A percentile compares a stretch with the other conserved stretches of the same genome.
Evolutionary conservation across 2,888 invertebrate species (phyloP).

Genomic region (Phyllotreta cruciferae): DNA sequence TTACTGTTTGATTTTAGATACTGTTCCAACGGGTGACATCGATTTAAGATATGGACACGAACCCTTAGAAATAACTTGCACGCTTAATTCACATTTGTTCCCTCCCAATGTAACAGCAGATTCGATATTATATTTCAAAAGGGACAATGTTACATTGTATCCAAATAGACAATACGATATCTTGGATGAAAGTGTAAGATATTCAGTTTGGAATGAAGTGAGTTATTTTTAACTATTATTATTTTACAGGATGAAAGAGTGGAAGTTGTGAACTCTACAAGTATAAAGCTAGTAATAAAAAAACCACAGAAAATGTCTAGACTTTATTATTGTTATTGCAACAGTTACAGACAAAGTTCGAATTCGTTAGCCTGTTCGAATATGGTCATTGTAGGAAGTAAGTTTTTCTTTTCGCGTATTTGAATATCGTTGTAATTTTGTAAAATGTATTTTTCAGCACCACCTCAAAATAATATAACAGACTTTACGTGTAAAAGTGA

Average conservation of each 20-base stretch:
- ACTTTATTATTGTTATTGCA: background rate
- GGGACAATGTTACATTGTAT: slow-evolving; percentile 52
- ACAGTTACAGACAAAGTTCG: too few relatives aligned
- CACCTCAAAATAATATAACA: slow-evolving; percentile 69
- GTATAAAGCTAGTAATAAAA: slow-evolving; percentile 66
- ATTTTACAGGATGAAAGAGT: slow-evolving; percentile 60
- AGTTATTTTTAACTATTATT: background rate
- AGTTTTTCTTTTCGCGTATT: slow-evolving; percentile 1
- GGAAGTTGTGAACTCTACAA: slow-evolving; percentile 68
- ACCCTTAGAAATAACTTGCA: slow-evolving; percentile 70
- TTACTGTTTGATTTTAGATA: slow-evolving; percentile 49
- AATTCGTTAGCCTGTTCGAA: slow-evolving; percentile 11
- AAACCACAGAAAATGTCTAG: slow-evolving; percentile 62
- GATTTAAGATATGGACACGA: slow-evolving; percentile 65
- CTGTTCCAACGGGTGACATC: slow-evolving; percentile 56
- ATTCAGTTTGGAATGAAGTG: background rate
- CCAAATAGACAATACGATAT: slow-evolving; percentile 50
- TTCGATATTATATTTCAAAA: slow-evolving; percentile 60
- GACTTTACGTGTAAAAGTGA: slow-evolving; percentile 77
- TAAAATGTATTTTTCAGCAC: slow-evolving; percentile 57
- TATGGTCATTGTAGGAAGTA: slow-evolving; percentile 23
- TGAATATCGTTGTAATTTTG: slow-evolving; percentile 24
- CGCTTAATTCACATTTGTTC: slow-evolving; percentile 60
- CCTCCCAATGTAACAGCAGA: slow-evolving; percentile 48
- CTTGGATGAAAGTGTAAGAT: slow-evolving; percentile 6